Base-by-base conservation (phyloP, 2,113 vertebrate species). In the Emydocephalus ijimae region DNA sequence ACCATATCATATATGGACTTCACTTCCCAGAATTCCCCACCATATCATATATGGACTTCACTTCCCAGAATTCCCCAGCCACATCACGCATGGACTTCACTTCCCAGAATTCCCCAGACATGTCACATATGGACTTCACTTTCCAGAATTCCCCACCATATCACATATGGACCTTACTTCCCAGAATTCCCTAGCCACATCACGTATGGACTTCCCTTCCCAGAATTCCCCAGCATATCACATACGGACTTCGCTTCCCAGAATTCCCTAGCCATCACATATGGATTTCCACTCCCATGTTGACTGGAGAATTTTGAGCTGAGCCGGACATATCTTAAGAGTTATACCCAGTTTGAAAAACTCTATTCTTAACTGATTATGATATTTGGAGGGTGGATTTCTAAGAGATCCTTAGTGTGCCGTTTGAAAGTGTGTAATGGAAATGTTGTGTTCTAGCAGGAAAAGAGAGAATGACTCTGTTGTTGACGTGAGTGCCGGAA, bases 41-140 rank as follows among this genome's bases (percentile, higher is more conserved):
- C 8, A 1, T 24, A 4, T 43, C 6, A 3, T 1, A 0, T 26
- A 10, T 9, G 57, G 1, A 24, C 9, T 3, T 61, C 24, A 29
- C 1, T 29, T 61, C 59, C 26, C 26, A 61, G 57, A 59, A 59
- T 59, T 10, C 57, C 57, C 57, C 23, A 59, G 5, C 24, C 59
- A 7, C 1, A 8, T 48, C 6, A 57, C 1, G 2, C 3, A 61
- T 10, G 9, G 3, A 24, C 57, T 24, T 59, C 8, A 26, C 0
- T 3, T 61, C 59, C 10, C 26, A 64, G 26, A 64, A 61, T 61
- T 11, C 59, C 9, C 3, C 9, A 61, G 24, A 9, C 50, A 52
- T 8, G 3, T 61, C 59, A 61, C 7, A 2, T 9, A 61, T 10
- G 23, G 24, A 24, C 57, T 61, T 59, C 57, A 59, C 2, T 26